phyloP scores from a whole-genome alignment of 2,113 vertebrate genomes.

The Bothrops jararaca region DNA sequence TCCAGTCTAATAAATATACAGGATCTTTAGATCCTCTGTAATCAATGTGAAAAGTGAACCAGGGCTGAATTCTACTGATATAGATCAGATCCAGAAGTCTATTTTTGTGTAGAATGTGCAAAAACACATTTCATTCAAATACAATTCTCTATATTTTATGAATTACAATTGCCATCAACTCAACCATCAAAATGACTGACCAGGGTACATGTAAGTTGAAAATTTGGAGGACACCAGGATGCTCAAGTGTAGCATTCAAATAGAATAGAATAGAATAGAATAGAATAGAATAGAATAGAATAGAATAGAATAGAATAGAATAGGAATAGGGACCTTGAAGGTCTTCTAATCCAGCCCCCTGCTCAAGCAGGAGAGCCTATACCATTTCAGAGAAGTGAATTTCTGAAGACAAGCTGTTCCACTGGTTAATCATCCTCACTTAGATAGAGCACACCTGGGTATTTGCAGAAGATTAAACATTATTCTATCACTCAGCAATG shows the following conservation, averaged over 20 bases:
- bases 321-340: no score
- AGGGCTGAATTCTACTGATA: not conserved
- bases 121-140: not conserved
- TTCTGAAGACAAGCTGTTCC: no score
- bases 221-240: not conserved
- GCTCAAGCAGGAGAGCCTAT: no score
- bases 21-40: not conserved
- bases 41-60: not conserved
- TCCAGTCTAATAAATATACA: not conserved
- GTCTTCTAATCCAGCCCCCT: no score
- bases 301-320: no score
- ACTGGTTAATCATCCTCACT: not conserved
- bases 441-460: not conserved
- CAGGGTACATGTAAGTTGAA: not conserved
- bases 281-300: no score
- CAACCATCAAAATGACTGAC: not conserved
- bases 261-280: no score
- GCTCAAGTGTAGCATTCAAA: not conserved
- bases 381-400: no score
- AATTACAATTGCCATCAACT: not conserved
- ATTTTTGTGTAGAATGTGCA: not conserved
- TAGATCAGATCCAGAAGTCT: not conserved
- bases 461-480: not conserved
- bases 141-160: not conserved
- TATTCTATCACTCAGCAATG: not conserved